Base-by-base conservation (phyloP, 2,888 invertebrate genomes). In the Eurytoma adleriae region DNA sequence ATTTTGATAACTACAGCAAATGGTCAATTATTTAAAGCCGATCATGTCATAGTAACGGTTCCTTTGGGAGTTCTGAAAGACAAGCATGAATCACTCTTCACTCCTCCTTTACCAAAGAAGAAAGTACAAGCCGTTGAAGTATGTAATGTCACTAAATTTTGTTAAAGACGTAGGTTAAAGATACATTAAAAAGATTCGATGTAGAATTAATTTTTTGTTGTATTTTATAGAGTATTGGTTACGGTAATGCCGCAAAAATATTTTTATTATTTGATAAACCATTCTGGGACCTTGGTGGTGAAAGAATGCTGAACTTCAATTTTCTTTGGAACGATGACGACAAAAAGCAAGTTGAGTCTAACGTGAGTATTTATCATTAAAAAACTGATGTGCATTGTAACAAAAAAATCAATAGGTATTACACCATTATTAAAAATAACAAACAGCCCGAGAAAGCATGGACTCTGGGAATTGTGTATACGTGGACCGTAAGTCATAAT, bases 51-150 rank as follows among this genome's bases (percentile, higher is more conserved):
- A 48, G 90, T 95, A 0, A 96, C 96, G 0, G 91, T 93, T 0
- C 94, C 96, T 0, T 87, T 96, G 0, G 96, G 95, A 0, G 94
- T 94, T 0, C 89, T 96, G n/a, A 95, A 95, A 86, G 92, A 92
- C 30, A 90, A 92, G 76, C 89, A 93, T 78, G 83, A 89, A 7
- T 88, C 87, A 0, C 81, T 94, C 40, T 95, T 95, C 85, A 85
- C 88, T 3, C 95, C 95, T 0, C 84, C 90, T 2, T 87, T 95
- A 57, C 93, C 94, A 0, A 75, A 87, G 14, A 85, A 87, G 3
- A 95, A 95, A 90, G 82, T 91, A 0, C 89, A 89, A 13, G 92
- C 93, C 0, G 94, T 95, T 54, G 82, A 91, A 83, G 91, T 91
- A 79, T 52, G 83, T 56, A 3, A 20, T 27, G 57, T 48, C 20